Evolutionary conservation across 2,888 invertebrate species (phyloP).

Genomic region (Polymixis flavicincta): DNA sequence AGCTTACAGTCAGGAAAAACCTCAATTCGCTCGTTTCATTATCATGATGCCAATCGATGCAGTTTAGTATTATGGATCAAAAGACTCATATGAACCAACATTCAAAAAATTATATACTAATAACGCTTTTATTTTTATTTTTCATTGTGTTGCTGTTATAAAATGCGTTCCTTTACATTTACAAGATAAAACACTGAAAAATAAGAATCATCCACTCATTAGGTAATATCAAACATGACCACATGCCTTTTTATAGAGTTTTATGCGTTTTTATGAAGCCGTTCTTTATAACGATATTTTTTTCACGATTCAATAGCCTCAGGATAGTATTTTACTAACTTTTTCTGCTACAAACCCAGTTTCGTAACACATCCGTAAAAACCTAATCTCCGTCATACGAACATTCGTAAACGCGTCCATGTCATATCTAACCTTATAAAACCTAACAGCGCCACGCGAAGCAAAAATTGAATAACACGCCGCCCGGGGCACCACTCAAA

Average conservation of each 20-base stretch:
- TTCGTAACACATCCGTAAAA: not conserved
- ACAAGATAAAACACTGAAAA: not conserved
- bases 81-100: too few relatives aligned
- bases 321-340: too few relatives aligned
- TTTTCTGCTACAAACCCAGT: not conserved
- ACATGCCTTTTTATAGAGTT: not conserved
- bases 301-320: too few relatives aligned
- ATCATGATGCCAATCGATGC: too few relatives aligned
- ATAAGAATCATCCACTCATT: not conserved
- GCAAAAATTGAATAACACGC: constrained; percentile 79
- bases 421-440: constrained; percentile 53
- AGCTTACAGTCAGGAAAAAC: too few relatives aligned
- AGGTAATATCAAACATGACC: not conserved
- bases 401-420: constrained; percentile 21
- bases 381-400: not conserved
- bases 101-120: too few relatives aligned
- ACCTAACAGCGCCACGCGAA: constrained; percentile 52
- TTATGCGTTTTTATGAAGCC: not conserved
- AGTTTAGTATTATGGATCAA: too few relatives aligned
- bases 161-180: too few relatives aligned
- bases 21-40: too few relatives aligned
- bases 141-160: too few relatives aligned
- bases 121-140: too few relatives aligned
- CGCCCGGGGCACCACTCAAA: constrained; percentile 76
- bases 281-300: too few relatives aligned